Conservation (phyloP, 2,888 invertebrate species). For the Erebia aethiops region DNA sequence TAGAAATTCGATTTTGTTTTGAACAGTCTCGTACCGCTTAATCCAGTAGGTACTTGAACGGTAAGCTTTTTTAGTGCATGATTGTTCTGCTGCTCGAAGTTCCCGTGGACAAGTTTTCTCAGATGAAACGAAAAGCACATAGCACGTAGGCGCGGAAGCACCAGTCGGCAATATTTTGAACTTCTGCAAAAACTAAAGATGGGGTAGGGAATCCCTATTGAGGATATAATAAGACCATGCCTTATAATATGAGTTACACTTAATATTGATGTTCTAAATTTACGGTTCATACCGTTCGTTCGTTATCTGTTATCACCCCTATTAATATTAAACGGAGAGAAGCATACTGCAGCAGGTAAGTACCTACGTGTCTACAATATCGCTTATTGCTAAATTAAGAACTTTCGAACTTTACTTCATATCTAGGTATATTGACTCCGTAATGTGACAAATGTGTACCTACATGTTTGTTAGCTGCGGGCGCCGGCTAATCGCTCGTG, state of each 20-base stretch:
- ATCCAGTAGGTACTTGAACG: background rate
- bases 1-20: constrained; percentile 53
- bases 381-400: constrained; percentile 35
- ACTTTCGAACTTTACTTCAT: constrained; percentile 32
- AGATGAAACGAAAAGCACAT: background rate
- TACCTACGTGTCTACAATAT: background rate
- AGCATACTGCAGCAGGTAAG: background rate
- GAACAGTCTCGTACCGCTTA: constrained; percentile 23
- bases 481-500: constrained; percentile 62
- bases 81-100: background rate
- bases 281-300: no score
- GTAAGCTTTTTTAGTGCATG: constrained; percentile 6
- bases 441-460: constrained; percentile 37
- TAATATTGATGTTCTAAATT: no score
- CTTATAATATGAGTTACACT: no score
- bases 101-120: background rate
- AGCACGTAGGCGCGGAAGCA: background rate
- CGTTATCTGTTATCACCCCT: no score
- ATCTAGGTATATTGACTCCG: constrained; percentile 5
- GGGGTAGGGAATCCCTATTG: no score
- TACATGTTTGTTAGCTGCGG: constrained; percentile 51
- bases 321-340: no score
- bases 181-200: no score
- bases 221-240: no score
- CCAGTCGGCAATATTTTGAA: no score